Conservation (phyloP, 2,888 invertebrate species). For the Phengaris arion region DNA sequence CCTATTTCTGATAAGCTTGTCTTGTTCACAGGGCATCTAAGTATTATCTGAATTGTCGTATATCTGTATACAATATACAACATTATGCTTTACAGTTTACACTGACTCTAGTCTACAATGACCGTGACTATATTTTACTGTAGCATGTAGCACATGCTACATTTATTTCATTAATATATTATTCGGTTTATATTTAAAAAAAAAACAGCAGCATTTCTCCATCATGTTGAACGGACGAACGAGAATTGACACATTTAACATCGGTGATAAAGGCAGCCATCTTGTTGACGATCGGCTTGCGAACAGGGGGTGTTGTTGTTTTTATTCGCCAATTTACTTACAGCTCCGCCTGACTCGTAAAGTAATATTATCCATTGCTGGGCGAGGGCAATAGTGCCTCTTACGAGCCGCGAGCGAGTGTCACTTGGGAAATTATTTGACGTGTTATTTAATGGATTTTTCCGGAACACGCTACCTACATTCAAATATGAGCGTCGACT, state of each 20-base stretch:
- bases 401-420: slow-evolving; percentile 77
- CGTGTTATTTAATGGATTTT: slow-evolving; percentile 79
- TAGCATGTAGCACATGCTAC: too few relatives aligned
- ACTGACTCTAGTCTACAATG: too few relatives aligned
- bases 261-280: background rate
- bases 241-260: background rate
- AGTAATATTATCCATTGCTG: slow-evolving; percentile 77
- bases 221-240: background rate
- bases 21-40: background rate
- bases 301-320: slow-evolving; percentile 49
- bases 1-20: background rate
- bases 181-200: background rate
- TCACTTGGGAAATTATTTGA: slow-evolving; percentile 80
- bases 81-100: too few relatives aligned
- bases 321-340: slow-evolving; percentile 78
- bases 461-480: slow-evolving; percentile 77
- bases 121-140: too few relatives aligned
- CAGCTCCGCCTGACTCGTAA: slow-evolving; percentile 72
- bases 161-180: too few relatives aligned
- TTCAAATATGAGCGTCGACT: slow-evolving; percentile 69
- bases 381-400: slow-evolving; percentile 77
- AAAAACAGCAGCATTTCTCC: background rate
- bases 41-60: too few relatives aligned
- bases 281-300: slow-evolving; percentile 31
- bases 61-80: too few relatives aligned